phyloP scores from a whole-genome alignment of 2,888 invertebrate species.

The Thysanoteuthis rhombus region DNA sequence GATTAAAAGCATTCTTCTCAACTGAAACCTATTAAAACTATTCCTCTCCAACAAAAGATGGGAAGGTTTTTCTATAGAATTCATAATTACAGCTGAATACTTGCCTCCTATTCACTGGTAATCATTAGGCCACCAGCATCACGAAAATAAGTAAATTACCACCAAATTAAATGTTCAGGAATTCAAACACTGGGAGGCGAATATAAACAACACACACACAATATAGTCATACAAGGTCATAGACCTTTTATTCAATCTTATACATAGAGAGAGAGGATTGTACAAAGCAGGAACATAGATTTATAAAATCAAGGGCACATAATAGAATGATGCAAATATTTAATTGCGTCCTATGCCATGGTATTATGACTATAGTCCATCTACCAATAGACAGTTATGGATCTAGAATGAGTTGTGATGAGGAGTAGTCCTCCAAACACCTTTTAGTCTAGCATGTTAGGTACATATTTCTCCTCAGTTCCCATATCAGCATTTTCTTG shows the following conservation, averaged over 20 bases:
- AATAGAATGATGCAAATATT: no score
- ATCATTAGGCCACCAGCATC: neutral
- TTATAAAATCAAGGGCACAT: no score
- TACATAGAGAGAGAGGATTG: no score
- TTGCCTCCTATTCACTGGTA: neutral
- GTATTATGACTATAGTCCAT: no score
- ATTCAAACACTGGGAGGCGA: neutral
- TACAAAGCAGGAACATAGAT: no score
- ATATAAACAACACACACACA: neutral
- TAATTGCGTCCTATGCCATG: no score
- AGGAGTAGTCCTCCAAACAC: no score
- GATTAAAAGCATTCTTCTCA: neutral
- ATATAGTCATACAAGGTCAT: neutral
- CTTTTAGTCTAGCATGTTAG: no score
- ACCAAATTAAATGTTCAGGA: neutral
- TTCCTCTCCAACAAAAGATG: neutral
- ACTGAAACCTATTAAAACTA: neutral
- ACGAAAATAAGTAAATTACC: neutral
- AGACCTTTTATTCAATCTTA: neutral
- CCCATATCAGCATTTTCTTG: no score
- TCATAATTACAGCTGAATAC: neutral
- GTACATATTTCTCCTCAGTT: no score
- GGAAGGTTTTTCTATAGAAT: neutral
- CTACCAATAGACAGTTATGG: no score
- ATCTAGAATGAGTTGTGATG: no score